Conservation (phyloP, 2,888 invertebrate species). For the Amphipoea lucens region DNA sequence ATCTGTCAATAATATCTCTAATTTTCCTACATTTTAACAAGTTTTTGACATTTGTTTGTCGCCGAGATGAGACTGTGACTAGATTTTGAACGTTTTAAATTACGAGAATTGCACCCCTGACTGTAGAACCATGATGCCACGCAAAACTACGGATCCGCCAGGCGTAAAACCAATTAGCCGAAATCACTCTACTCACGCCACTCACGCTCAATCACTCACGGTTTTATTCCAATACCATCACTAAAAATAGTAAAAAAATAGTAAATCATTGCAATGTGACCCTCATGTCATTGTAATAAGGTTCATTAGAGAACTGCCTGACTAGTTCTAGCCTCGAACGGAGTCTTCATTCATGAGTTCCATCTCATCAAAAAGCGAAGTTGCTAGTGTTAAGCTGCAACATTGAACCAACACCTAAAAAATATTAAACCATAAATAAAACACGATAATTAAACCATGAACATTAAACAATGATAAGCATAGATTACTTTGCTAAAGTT, state of each 20-base stretch:
- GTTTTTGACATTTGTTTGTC: too few relatives aligned
- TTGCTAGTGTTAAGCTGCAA: not conserved
- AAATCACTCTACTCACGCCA: too few relatives aligned
- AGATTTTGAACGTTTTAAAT: too few relatives aligned
- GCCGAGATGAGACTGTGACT: too few relatives aligned
- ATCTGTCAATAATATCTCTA: too few relatives aligned
- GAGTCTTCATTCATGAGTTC: not conserved
- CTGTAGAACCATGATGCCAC: too few relatives aligned
- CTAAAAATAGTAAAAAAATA: constrained; percentile 1
- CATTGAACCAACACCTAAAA: not conserved
- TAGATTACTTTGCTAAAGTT: constrained; percentile 17
- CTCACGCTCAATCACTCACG: too few relatives aligned
- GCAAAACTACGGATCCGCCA: too few relatives aligned
- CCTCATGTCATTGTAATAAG: not conserved
- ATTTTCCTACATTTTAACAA: too few relatives aligned
- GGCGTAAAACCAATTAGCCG: not conserved
- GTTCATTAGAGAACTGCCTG: not conserved
- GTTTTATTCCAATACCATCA: not conserved
- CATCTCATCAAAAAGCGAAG: not conserved
- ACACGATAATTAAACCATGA: not conserved
- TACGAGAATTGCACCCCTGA: too few relatives aligned
- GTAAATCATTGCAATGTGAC: not conserved
- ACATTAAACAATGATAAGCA: not conserved
- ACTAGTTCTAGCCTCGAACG: not conserved
- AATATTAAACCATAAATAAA: not conserved